A percentile compares a stretch with the other conserved stretches of the same genome.
phyloP scores from a whole-genome alignment of 1,140 invertebrate species.

The Whitmania pigra region DNA sequence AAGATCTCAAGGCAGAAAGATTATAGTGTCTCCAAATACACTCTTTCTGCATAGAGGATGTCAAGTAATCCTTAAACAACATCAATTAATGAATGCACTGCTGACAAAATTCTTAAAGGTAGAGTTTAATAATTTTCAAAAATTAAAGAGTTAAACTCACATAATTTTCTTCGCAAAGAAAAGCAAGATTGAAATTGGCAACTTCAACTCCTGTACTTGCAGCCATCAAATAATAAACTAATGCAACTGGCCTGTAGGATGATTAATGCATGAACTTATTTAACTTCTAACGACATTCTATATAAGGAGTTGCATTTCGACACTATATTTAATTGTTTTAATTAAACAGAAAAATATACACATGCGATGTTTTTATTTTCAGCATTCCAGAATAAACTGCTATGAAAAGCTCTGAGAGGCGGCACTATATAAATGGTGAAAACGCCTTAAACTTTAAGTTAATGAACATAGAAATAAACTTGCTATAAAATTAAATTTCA shows the following conservation, averaged over 20 bases:
- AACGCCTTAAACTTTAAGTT: too few species aligned
- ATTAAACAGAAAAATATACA: too few species aligned
- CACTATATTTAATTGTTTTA: too few species aligned
- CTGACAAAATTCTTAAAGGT: neutral
- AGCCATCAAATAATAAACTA: constrained; percentile 36
- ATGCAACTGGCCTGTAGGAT: constrained; percentile 29
- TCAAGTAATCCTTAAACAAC: constrained; percentile 31
- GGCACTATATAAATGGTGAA: neutral
- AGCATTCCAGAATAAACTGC: neutral
- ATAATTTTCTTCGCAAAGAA: constrained; percentile 37
- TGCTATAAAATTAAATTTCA: too few species aligned
- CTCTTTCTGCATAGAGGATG: constrained; percentile 33
- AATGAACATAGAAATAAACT: too few species aligned
- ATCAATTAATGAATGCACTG: constrained; percentile 1
- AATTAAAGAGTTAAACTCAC: constrained; percentile 25
- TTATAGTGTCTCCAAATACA: constrained; percentile 37
- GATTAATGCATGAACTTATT: neutral
- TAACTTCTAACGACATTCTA: too few species aligned
- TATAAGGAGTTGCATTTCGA: too few species aligned
- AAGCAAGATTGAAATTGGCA: constrained; percentile 37
- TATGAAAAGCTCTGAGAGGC: neutral
- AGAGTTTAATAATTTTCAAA: neutral
- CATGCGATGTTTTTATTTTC: too few species aligned
- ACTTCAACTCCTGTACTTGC: constrained; percentile 36
- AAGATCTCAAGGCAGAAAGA: constrained; percentile 31